phyloP scores from a whole-genome alignment of 1,140 invertebrate species.

The Bombyx mandarina region DNA sequence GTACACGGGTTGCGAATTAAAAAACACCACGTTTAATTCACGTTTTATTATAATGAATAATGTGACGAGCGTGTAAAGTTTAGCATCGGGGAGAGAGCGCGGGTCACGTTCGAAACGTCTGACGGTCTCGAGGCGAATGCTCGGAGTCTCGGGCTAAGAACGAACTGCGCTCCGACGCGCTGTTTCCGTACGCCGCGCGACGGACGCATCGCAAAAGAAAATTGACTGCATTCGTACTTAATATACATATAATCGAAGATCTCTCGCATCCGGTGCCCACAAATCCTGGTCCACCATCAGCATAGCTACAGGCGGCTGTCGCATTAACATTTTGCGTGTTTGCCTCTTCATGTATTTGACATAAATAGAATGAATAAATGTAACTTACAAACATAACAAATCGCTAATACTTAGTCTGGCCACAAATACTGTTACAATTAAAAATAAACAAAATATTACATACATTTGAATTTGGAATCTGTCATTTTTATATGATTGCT shows the following conservation, averaged over 20 bases:
- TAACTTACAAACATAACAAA: no score
- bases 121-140: constrained; percentile 43
- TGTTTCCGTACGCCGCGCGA: constrained; percentile 26
- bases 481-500: no score
- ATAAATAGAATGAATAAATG: no score
- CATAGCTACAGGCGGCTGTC: neutral
- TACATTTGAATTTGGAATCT: no score
- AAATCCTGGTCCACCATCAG: constrained; percentile 5
- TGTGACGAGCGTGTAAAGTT: constrained; percentile 48
- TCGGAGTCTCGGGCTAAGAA: constrained; percentile 8
- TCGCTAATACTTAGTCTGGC: no score
- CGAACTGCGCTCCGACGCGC: constrained; percentile 10
- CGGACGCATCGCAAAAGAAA: constrained; percentile 31
- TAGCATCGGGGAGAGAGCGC: constrained; percentile 29
- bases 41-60: constrained; percentile 23
- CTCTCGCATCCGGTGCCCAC: constrained; percentile 23
- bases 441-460: no score
- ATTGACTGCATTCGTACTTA: constrained; percentile 32
- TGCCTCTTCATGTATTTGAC: no score
- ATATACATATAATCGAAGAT: constrained; percentile 43
- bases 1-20: constrained; percentile 29
- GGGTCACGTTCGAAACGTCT: constrained; percentile 32
- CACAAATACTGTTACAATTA: no score
- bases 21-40: constrained; percentile 42
- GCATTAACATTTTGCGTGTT: neutral